Evolutionary conservation across 2,888 invertebrate genomes (phyloP).

Genomic region (Diogma glabrata): DNA sequence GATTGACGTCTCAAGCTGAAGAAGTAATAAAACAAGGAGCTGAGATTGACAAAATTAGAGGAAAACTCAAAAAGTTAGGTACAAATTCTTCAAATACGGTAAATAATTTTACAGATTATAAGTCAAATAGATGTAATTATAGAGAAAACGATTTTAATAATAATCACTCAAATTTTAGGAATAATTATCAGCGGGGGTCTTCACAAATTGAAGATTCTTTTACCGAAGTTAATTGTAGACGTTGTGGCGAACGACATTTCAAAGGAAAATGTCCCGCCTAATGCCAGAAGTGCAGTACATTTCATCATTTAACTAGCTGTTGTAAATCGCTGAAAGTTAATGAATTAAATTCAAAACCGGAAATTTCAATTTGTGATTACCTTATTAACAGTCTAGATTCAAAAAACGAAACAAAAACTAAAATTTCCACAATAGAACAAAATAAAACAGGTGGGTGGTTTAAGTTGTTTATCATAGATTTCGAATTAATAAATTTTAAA

Average conservation of each 20-base stretch:
- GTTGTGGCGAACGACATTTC: neutral
- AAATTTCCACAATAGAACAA: too few relatives aligned
- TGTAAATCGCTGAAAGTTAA: neutral
- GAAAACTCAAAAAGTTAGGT: neutral
- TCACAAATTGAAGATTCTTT: too few relatives aligned
- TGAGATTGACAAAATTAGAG: neutral
- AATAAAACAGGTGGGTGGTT: neutral
- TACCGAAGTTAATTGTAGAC: neutral
- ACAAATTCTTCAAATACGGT: neutral
- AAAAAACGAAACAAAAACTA: too few relatives aligned
- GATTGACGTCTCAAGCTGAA: neutral
- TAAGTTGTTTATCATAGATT: neutral
- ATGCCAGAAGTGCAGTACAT: neutral
- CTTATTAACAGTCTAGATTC: neutral
- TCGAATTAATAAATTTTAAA: neutral
- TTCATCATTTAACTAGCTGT: neutral
- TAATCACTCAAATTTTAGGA: too few relatives aligned
- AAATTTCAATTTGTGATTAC: neutral
- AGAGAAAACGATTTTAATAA: too few relatives aligned
- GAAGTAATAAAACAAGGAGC: neutral
- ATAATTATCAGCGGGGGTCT: too few relatives aligned
- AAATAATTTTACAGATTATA: too few relatives aligned
- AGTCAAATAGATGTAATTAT: too few relatives aligned
- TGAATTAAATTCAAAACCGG: neutral
- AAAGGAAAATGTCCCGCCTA: neutral